phyloP scores from a whole-genome alignment of 2,888 invertebrate species.

The Platynereis dumerilii region DNA sequence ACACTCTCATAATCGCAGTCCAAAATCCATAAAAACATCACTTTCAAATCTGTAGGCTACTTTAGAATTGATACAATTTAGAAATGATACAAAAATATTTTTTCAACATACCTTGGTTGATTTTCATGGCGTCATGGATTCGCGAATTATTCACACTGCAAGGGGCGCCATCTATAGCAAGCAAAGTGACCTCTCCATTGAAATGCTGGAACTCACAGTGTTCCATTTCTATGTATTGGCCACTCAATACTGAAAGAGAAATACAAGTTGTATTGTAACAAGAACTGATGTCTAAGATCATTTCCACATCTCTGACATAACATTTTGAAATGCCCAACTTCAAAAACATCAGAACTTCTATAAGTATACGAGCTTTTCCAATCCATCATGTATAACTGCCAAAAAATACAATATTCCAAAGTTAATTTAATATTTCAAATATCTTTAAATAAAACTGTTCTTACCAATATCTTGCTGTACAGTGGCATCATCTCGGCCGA shows the following conservation, averaged over 20 bases:
- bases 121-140: conserved; percentile 45
- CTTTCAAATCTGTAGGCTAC: background rate
- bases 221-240: conserved; percentile 49
- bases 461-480: conserved; percentile 74
- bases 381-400: no score
- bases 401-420: background rate
- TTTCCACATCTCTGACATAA: no score
- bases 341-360: no score
- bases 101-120: conserved; percentile 49
- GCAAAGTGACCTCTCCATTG: conserved; percentile 50
- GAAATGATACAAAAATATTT: background rate
- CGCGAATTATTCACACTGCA: conserved; percentile 53
- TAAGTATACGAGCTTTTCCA: no score
- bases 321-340: no score
- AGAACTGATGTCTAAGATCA: no score
- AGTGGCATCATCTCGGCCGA: conserved; percentile 77
- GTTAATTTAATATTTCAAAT: background rate
- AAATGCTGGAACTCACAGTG: conserved; percentile 52
- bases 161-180: conserved; percentile 44
- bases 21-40: background rate
- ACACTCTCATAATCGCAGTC: no score
- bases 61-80: background rate
- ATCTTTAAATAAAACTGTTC: conserved; percentile 1
- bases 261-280: no score
- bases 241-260: conserved; percentile 62